Percentiles rank a stretch among this genome's conserved stretches.
Conservation (phyloP, 2,113 vertebrate species). For the Esox niger region DNA sequence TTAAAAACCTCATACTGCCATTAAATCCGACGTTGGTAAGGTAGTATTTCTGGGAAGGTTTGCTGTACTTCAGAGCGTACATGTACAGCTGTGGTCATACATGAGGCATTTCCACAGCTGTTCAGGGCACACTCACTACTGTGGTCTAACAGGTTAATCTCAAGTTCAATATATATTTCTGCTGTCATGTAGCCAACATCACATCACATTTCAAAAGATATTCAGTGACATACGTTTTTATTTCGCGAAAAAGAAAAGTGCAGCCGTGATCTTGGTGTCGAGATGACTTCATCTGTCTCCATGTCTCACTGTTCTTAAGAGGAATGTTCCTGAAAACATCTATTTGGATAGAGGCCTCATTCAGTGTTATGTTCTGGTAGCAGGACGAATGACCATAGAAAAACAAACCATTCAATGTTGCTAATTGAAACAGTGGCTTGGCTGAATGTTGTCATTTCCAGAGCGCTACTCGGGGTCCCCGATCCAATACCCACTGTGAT, state of each 20-base stretch:
- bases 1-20: not conserved
- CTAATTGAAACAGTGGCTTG: conserved; percentile 22
- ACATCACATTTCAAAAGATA: not conserved
- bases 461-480: conserved; percentile 1
- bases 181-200: not conserved
- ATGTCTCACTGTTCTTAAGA: not conserved
- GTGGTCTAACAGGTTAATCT: not conserved
- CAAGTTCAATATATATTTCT: not conserved
- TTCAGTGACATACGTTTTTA: not conserved
- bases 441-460: not conserved
- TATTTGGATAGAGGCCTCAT: not conserved
- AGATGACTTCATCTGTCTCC: not conserved
- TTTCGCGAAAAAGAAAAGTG: not conserved
- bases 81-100: conserved; percentile 10
- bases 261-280: not conserved
- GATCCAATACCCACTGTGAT: not conserved
- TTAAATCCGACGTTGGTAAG: not conserved
- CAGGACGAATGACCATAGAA: conserved; percentile 10
- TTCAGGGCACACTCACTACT: not conserved
- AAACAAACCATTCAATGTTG: conserved; percentile 12
- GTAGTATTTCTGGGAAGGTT: not conserved
- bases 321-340: not conserved
- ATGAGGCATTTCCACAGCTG: conserved; percentile 4
- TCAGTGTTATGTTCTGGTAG: not conserved
- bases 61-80: not conserved